A percentile compares a stretch with the other conserved stretches of the same genome.
phyloP scores from a whole-genome alignment of 2,888 invertebrate species.

The Plagiodera versicolora region DNA sequence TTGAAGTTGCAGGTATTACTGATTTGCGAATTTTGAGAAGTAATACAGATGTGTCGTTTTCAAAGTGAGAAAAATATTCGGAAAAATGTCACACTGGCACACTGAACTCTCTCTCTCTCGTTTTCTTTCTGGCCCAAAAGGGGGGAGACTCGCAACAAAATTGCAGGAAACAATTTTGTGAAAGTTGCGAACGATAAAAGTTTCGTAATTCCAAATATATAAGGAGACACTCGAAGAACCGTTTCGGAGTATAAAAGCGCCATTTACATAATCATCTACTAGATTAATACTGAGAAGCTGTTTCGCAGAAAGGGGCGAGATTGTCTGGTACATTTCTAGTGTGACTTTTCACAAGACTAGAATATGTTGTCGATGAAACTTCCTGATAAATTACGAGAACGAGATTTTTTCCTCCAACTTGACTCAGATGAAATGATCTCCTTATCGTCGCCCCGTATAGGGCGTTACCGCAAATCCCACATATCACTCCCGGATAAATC shows the following conservation, averaged over 20 bases:
- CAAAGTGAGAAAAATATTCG: too few relatives aligned
- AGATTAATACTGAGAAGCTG: conserved; percentile 1
- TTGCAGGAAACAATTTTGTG: conserved; percentile 10
- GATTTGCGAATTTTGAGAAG: too few relatives aligned
- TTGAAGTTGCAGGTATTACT: too few relatives aligned
- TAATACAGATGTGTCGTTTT: too few relatives aligned
- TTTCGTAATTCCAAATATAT: conserved; percentile 10
- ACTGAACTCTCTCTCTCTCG: too few relatives aligned
- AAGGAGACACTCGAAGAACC: conserved; percentile 11
- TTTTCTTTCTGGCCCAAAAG: too few relatives aligned
- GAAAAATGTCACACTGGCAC: too few relatives aligned
- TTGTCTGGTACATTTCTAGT: too few relatives aligned
- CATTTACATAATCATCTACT: conserved; percentile 10
- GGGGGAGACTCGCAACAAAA: neutral
- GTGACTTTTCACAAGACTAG: too few relatives aligned
- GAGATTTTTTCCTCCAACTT: neutral
- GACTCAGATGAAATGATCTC: neutral
- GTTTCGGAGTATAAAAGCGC: conserved; percentile 5
- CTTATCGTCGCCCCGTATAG: neutral
- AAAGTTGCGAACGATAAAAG: conserved; percentile 9
- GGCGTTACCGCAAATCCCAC: neutral
- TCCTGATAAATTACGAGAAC: neutral
- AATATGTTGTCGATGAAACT: too few relatives aligned
- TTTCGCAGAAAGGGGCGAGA: conserved; percentile 4
- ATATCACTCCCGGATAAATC: neutral